Percentiles rank a stretch among this genome's conserved stretches.
These are phyloP conservation scores for Lontra canadensis DNA, from an alignment of 2,113 vertebrate species.

Conservation along the genomic window DNA sequence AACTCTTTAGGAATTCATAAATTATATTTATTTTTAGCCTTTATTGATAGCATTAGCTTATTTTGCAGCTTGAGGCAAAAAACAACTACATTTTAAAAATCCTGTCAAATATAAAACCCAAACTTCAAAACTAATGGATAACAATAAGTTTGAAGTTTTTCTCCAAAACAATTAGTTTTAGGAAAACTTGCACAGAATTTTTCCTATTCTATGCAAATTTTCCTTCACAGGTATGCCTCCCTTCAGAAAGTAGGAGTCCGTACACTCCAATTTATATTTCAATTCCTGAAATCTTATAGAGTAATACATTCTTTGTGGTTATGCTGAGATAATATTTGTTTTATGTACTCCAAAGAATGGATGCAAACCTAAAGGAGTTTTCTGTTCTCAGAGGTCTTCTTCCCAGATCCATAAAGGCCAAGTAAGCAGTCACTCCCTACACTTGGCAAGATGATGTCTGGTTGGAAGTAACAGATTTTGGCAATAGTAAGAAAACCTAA, in stretches of 20 bases:
- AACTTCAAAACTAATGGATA: not conserved
- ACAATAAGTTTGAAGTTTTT: not conserved
- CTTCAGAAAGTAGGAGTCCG: not conserved
- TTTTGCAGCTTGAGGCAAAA: not conserved
- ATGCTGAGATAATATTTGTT: not conserved
- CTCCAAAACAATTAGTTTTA: not conserved
- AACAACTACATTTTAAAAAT: not conserved
- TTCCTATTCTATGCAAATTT: not conserved
- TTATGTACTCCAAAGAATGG: not conserved
- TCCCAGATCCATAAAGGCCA: not conserved
- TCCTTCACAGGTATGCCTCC: not conserved
- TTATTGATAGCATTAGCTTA: not conserved
- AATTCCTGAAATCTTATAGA: not conserved
- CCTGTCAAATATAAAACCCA: not conserved
- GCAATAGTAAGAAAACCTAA: conserved; percentile 76
- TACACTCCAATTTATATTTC: not conserved
- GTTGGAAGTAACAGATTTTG: conserved; percentile 74
- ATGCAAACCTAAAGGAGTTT: not conserved
- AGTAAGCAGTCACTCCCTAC: not conserved
- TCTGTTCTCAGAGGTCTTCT: conserved; percentile 18
- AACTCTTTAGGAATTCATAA: not conserved
- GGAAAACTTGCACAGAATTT: not conserved
- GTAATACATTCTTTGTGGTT: not conserved
- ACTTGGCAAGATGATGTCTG: conserved; percentile 50
- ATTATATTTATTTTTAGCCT: not conserved